phyloP scores from a whole-genome alignment of 2,797 vertebrate genomes.

The Sardinella longiceps region DNA sequence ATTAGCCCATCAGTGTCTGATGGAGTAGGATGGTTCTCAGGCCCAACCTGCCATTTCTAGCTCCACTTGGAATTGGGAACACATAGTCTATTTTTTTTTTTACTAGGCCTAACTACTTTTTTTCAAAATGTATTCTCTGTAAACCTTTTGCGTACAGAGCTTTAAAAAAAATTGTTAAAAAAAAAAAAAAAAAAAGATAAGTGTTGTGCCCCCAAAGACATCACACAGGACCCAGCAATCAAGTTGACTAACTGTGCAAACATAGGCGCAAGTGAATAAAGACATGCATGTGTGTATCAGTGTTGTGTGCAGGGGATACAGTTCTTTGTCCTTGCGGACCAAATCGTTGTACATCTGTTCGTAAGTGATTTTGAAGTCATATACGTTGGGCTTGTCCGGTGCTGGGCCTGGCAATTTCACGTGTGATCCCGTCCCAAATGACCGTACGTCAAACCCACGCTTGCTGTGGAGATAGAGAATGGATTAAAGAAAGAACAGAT shows the following conservation, averaged over 20 bases:
- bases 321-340: constrained; percentile 99
- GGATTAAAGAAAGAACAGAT: constrained; percentile 12
- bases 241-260: not conserved
- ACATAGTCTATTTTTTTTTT: too few relatives aligned
- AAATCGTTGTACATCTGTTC: constrained; percentile 99
- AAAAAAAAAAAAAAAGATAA: not conserved
- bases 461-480: constrained; percentile 80
- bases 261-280: not conserved
- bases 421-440: constrained; percentile 95
- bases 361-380: constrained; percentile 99
- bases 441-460: constrained; percentile 94
- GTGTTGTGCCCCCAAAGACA: not conserved
- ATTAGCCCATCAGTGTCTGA: not conserved
- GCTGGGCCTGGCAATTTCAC: constrained; percentile 97
- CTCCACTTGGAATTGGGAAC: not conserved
- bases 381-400: constrained; percentile 98
- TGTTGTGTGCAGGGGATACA: constrained; percentile 86
- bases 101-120: too few relatives aligned
- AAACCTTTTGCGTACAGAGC: not conserved
- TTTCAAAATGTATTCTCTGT: too few relatives aligned
- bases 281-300: constrained; percentile 20
- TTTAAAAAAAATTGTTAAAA: not conserved
- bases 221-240: constrained; percentile 28
- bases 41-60: not conserved
- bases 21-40: not conserved